Evolutionary conservation across 2,888 invertebrate species (phyloP), one percentile per base, ranked within the genome.

Genomic region (Parascotia fuliginaria): DNA sequence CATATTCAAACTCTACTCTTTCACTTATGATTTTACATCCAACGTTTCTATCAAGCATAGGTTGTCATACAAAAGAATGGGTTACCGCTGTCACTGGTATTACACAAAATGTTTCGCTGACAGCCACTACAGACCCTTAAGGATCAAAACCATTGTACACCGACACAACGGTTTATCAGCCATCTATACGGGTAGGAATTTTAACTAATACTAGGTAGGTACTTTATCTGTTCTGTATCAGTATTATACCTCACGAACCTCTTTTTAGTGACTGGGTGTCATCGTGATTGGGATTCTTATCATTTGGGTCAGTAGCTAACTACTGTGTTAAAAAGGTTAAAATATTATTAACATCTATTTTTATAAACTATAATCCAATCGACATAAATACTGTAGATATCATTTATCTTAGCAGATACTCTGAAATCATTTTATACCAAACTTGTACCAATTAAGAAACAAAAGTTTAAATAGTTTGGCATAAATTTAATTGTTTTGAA

Each of bases 161-260:
- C 59, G 65, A 67, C 64, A 53, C 56, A 44, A 53, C 34, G 43
- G 49, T 53, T 69, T 68, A 68, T 66, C 69, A 66, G 22, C 40
- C 49, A 66, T 68, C 66, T 59, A 53, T 69, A 68, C 66, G 67
- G 61, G 54, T 49, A 65, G 68, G 68, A 68, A 68, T 68, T 68
- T 68, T 68, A 68, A 68, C 68, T 68, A 68, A 69, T 68, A 66
- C 64, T 66, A 39, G 60, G 64, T 63, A 60, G 60, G 64, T 63
- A 60, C 47, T 55, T 44, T 69, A 68, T 68, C 67, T 61, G 16
- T 50, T 44, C 48, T 51, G 48, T 68, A 65, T 67, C 63, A 58
- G 60, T 60, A 51, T 66, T 58, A 66, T 58, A 67, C 55, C 60
- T 64, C 61, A 56, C 29, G 55, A 42, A 48, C 19, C 42, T 55